A percentile compares a stretch with the other conserved stretches of the same genome.
Conservation (phyloP, 2,888 invertebrate species). For the Sabatieria punctata region DNA sequence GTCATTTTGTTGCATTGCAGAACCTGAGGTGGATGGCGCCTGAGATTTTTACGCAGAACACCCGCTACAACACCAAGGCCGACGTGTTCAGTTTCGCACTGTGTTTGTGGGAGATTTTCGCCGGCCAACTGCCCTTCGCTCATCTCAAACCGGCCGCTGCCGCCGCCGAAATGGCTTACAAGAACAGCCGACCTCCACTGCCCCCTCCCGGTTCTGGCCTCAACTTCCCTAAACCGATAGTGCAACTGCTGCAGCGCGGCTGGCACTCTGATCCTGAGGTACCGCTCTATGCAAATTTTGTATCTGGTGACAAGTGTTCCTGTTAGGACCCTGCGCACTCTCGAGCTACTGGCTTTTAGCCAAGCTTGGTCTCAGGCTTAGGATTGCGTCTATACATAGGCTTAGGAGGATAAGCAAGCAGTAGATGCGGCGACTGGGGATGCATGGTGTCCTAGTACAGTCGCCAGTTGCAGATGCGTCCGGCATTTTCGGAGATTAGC, state of each 20-base stretch:
- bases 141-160: slow-evolving; percentile 39
- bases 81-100: slow-evolving; percentile 36
- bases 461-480: slow-evolving; percentile 10
- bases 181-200: slow-evolving; percentile 34
- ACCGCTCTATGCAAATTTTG: slow-evolving; percentile 18
- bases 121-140: slow-evolving; percentile 37
- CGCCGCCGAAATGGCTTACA: slow-evolving; percentile 39
- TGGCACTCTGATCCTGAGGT: slow-evolving; percentile 33
- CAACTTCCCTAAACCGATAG: slow-evolving; percentile 31
- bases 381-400: no score
- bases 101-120: slow-evolving; percentile 38
- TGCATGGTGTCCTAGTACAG: no score
- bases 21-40: slow-evolving; percentile 40
- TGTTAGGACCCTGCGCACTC: no score
- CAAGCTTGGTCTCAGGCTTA: no score
- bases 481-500: slow-evolving; percentile 12
- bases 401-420: no score
- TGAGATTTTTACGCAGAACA: slow-evolving; percentile 37
- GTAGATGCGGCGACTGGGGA: no score
- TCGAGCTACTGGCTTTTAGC: no score
- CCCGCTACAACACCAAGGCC: slow-evolving; percentile 36
- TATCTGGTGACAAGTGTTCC: slow-evolving; percentile 8
- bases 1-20: slow-evolving; percentile 17
- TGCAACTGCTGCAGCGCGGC: slow-evolving; percentile 27
- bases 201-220: slow-evolving; percentile 16